These are phyloP conservation scores for Halisarca cf. caerulea DNA, from an alignment of 37 sponge, comb jelly and placozoan genomes.

Conservation along the genomic window DNA sequence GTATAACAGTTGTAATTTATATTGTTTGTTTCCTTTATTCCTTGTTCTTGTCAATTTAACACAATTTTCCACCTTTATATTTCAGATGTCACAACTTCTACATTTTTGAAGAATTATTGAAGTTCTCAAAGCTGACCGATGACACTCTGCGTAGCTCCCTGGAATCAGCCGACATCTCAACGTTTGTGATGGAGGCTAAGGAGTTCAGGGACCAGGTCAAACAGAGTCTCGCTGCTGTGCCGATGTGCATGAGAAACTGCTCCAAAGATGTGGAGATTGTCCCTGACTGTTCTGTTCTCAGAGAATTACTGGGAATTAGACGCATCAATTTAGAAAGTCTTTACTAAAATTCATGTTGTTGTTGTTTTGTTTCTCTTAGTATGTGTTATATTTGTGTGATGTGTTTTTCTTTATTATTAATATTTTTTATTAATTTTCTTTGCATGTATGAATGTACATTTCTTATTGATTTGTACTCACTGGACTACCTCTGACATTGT, in stretches of 20 bases:
- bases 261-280: slow-evolving; percentile 46
- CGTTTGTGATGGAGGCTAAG: not conserved
- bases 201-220: slow-evolving; percentile 46
- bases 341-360: not conserved
- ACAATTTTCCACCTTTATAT: too few relatives aligned
- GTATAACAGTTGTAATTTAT: too few relatives aligned
- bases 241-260: not conserved
- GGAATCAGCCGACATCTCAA: not conserved
- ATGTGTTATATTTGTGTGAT: too few relatives aligned
- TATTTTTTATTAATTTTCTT: not conserved
- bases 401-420: not conserved
- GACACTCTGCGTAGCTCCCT: not conserved
- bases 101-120: slow-evolving; percentile 49
- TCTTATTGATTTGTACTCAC: too few relatives aligned
- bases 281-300: slow-evolving; percentile 46
- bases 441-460: not conserved
- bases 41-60: too few relatives aligned
- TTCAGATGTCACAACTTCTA: slow-evolving; percentile 74
- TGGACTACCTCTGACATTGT: too few relatives aligned
- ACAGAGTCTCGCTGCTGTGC: slow-evolving; percentile 6
- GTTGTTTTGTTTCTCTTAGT: too few relatives aligned
- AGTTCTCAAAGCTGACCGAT: slow-evolving; percentile 8
- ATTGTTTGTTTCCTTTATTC: too few relatives aligned
- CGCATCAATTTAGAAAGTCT: not conserved
- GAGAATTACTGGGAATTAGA: slow-evolving; percentile 38